Conservation (phyloP, 1,140 invertebrate species). For the Drosophila seguyi region DNA sequence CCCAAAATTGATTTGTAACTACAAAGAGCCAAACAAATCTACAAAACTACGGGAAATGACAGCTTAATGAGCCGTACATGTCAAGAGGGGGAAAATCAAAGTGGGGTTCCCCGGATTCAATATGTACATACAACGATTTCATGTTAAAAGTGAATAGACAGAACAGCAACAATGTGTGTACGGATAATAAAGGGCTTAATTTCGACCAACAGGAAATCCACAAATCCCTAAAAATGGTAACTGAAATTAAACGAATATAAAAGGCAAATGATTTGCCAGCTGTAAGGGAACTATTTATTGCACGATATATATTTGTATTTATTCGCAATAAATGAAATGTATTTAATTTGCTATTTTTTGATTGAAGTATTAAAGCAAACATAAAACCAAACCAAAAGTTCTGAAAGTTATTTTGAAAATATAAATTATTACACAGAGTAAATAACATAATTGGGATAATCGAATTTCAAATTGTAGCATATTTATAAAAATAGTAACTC, state of each 20-base stretch:
- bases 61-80: slow-evolving; percentile 29
- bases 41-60: slow-evolving; percentile 23
- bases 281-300: neutral
- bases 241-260: slow-evolving; percentile 1
- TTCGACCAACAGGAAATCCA: slow-evolving; percentile 13
- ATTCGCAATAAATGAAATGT: neutral
- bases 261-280: neutral
- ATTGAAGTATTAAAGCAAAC: neutral
- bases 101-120: no score
- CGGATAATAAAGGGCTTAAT: slow-evolving; percentile 32
- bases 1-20: slow-evolving; percentile 39
- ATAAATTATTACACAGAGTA: neutral
- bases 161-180: neutral
- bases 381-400: neutral
- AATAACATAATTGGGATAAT: neutral
- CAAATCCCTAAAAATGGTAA: slow-evolving; percentile 21
- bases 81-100: slow-evolving; percentile 3
- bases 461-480: neutral
- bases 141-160: neutral
- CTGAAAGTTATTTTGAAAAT: neutral
- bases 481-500: slow-evolving; percentile 24
- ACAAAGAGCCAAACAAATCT: slow-evolving; percentile 29
- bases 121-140: neutral
- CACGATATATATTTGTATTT: neutral
- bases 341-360: neutral